phyloP scores from a whole-genome alignment of 2,113 vertebrate species.

The Phrynocephalus versicolor region DNA sequence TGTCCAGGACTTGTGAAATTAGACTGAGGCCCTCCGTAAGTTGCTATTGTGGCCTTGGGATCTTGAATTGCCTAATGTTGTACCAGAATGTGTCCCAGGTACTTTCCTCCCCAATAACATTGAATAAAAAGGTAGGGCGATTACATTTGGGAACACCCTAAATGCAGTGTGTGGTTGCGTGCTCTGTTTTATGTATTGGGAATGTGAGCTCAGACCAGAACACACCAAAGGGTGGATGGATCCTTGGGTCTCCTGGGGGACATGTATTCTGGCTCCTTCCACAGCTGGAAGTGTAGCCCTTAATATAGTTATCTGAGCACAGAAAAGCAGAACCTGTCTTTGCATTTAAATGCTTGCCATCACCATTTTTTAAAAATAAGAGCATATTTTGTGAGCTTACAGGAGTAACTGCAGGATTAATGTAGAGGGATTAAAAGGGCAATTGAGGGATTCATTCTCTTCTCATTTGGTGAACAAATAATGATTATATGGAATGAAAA shows the following conservation, averaged over 20 bases:
- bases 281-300: background rate
- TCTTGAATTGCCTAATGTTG: no score
- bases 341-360: background rate
- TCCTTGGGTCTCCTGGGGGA: no score
- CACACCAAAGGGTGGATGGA: background rate
- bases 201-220: background rate
- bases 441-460: slow-evolving; percentile 19
- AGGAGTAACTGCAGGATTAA: slow-evolving; percentile 15
- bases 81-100: no score
- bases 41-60: no score
- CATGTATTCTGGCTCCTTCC: background rate
- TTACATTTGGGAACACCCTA: background rate
- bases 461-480: slow-evolving; percentile 9
- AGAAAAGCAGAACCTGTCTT: background rate
- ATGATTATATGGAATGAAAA: slow-evolving; percentile 2
- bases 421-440: slow-evolving; percentile 1
- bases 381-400: background rate
- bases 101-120: no score
- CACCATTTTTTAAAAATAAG: background rate
- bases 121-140: background rate
- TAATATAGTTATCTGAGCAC: background rate
- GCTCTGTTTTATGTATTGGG: background rate
- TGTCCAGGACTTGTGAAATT: no score
- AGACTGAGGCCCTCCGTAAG: no score
- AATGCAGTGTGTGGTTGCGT: background rate